Base-by-base conservation (phyloP, 2,888 invertebrate species). In the Apoda limacodes region DNA sequence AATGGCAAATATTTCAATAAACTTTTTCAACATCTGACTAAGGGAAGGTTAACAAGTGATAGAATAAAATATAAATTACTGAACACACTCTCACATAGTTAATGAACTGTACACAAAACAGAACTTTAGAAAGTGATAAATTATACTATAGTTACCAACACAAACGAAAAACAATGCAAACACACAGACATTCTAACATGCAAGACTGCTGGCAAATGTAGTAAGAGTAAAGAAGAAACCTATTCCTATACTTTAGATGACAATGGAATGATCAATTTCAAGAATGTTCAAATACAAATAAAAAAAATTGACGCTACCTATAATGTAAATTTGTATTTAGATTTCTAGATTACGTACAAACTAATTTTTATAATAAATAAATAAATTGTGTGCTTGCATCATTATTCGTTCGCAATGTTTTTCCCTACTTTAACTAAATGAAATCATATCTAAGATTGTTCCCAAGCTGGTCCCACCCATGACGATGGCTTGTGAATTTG, bases 381-480 rank as follows among this genome's bases (percentile, higher is more conserved):
- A 36, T 34, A 47, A 45, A 45, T n/a, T n/a, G 44, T 46, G 43
- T 54, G 65, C 56, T 65, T 68, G 74, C 72, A 66, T 61, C 69
- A 67, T 57, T 58, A 62, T 55, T 53, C 40, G 39, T 33, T 62
- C 53, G 40, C 53, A 62, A 55, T 42, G 54, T 61, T 17, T 17
- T 67, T 60, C 61, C 65, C 63, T 62, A 63, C 51, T 52, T 63
- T 63, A 68, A 58, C 72, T 76, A 75, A 71, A 65, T 67, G 69
- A 72, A 57, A 59, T 64, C 65, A 59, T 67, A 74, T 65, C 71
- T 80, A 78, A 74, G 60, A 71, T 81, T 80, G 81, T 78, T 81
- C 81, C 80, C 81, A 59, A 64, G 64, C 68, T 82, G 81, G 81
- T 81, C 81, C 81, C 76, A 80, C 80, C 81, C 78, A 75, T 76